phyloP scores from a whole-genome alignment of 2,797 vertebrate species.

The Pterois miles region DNA sequence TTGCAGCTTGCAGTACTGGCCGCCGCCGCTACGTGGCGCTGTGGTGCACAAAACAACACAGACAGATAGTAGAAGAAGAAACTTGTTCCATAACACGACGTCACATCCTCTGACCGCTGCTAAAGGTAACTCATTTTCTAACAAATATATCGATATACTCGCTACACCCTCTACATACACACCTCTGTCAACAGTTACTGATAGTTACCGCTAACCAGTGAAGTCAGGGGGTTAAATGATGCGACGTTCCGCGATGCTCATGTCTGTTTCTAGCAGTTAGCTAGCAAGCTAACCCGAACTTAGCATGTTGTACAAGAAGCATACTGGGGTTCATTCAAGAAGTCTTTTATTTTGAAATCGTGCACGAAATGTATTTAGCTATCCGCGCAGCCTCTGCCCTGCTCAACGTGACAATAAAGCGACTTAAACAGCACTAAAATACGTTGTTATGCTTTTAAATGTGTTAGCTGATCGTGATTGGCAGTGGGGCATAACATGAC shows the following conservation, averaged over 20 bases:
- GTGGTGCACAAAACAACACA: neutral
- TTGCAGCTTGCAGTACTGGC: neutral
- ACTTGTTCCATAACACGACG: conserved; percentile 56
- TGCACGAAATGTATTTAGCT: rapidly evolving
- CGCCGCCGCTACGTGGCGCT: neutral
- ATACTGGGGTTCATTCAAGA: neutral
- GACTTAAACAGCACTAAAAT: neutral
- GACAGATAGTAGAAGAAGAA: conserved; percentile 32
- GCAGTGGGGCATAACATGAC: too few relatives aligned
- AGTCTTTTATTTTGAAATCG: conserved; percentile 50
- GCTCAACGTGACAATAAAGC: neutral
- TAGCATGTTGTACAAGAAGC: neutral
- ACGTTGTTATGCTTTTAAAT: neutral
- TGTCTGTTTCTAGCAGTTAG: neutral
- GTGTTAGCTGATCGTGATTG: neutral
- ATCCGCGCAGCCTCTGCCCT: too few relatives aligned
- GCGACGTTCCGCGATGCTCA: rapidly evolving
- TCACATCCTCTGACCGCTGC: conserved; percentile 57
- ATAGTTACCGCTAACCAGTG: neutral
- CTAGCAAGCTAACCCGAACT: neutral
- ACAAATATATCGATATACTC: neutral
- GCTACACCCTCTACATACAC: rapidly evolving
- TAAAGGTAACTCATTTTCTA: conserved; percentile 47
- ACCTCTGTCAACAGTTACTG: rapidly evolving
- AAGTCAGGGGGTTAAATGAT: neutral